A percentile compares a stretch with the other conserved stretches of the same genome.
Conservation (phyloP, 35 echinoderm and acorn worm genomes). For the Apostichopus californicus region DNA sequence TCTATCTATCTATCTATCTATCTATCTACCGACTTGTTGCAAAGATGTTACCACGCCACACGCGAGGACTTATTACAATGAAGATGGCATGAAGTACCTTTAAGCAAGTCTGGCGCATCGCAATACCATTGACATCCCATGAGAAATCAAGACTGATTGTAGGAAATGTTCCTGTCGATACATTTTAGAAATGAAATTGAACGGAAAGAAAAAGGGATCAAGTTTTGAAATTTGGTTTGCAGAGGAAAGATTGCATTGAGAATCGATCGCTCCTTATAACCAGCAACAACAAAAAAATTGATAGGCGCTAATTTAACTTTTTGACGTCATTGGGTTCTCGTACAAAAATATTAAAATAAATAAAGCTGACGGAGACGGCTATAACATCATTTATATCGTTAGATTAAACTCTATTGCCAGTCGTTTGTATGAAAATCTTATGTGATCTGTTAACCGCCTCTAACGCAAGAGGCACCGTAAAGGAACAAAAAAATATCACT, state of each 20-base stretch:
- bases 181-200: not conserved
- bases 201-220: not conserved
- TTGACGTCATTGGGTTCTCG: not conserved
- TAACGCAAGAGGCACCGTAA: too few species aligned
- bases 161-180: conserved; percentile 15
- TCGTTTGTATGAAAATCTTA: too few species aligned
- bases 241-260: not conserved
- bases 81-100: not conserved
- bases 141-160: conserved; percentile 14
- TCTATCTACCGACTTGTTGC: too few species aligned
- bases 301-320: not conserved
- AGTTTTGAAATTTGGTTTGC: conserved; percentile 2
- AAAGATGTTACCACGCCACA: too few species aligned
- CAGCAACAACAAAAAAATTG: not conserved
- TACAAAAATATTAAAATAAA: not conserved
- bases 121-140: not conserved
- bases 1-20: too few species aligned
- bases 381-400: not conserved
- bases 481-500: too few species aligned
- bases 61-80: not conserved
- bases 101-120: not conserved
- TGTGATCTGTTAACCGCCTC: too few species aligned
- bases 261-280: not conserved
- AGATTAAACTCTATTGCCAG: too few species aligned
- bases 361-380: not conserved